phyloP scores from a whole-genome alignment of 2,888 invertebrate species.

The Drosophila crucigera region DNA sequence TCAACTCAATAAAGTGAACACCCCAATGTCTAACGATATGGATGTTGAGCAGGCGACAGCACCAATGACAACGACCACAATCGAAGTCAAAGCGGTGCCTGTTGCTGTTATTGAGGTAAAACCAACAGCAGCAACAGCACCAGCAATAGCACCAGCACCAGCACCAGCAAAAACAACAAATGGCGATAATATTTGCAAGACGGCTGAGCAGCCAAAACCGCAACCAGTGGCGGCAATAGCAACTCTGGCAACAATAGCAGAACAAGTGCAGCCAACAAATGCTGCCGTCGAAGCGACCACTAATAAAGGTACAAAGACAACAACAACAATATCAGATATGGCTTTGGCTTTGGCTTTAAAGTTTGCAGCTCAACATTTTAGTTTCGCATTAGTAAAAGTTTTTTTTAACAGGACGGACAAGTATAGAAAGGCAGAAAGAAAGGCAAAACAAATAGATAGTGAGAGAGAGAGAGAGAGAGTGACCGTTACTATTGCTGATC shows the following conservation, averaged over 20 bases:
- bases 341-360: constrained; percentile 36
- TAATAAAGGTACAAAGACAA: constrained; percentile 61
- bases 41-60: constrained; percentile 71
- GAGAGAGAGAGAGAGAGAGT: constrained; percentile 6
- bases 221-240: constrained; percentile 53
- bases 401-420: constrained; percentile 34
- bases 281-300: constrained; percentile 39
- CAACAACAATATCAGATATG: constrained; percentile 15
- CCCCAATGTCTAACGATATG: constrained; percentile 64
- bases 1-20: constrained; percentile 10
- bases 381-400: constrained; percentile 73
- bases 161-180: constrained; percentile 36
- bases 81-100: constrained; percentile 59
- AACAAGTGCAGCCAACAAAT: constrained; percentile 63
- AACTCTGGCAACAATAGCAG: constrained; percentile 47
- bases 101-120: constrained; percentile 39
- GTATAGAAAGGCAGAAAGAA: constrained; percentile 27
- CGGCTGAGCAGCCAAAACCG: constrained; percentile 29
- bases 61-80: constrained; percentile 40
- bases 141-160: constrained; percentile 25
- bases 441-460: constrained; percentile 13
- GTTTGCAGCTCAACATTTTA: constrained; percentile 37
- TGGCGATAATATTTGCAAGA: constrained; percentile 61
- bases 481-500: constrained; percentile 34
- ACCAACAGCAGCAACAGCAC: constrained; percentile 29